These are phyloP conservation scores for Penaeus monodon DNA, from an alignment of 2,888 invertebrate species.

Conservation along the genomic window DNA sequence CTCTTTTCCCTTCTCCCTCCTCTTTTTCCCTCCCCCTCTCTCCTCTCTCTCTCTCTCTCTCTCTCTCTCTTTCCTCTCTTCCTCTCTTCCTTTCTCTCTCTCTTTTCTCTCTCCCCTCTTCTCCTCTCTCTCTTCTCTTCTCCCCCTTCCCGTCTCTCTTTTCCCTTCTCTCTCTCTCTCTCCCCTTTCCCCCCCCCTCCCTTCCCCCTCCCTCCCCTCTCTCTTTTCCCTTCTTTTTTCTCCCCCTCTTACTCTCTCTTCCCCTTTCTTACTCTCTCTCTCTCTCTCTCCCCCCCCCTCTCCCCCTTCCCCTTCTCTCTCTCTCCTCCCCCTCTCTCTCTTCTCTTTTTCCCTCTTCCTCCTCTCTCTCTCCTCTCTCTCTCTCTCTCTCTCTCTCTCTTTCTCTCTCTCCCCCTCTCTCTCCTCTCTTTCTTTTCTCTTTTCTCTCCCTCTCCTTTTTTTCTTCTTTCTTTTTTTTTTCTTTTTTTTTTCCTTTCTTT, in stretches of 20 bases:
- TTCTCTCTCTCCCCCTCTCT: slow-evolving; percentile 3
- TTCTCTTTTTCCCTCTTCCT: background rate
- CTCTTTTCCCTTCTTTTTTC: too few relatives aligned
- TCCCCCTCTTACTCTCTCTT: background rate
- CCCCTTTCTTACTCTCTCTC: background rate
- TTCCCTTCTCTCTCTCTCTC: slow-evolving; percentile 6
- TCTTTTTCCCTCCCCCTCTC: background rate
- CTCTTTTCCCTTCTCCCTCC: background rate
- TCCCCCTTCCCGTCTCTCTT: background rate
- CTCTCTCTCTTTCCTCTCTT: background rate
- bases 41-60: background rate
- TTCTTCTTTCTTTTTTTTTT: too few relatives aligned
- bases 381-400: too few relatives aligned
- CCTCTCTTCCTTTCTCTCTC: too few relatives aligned
- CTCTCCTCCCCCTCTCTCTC: background rate
- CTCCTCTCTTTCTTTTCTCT: background rate
- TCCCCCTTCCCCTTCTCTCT: background rate
- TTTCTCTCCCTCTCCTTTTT: too few relatives aligned
- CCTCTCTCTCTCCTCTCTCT: too few relatives aligned
- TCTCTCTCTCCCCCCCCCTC: background rate
- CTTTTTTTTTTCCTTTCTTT: background rate
- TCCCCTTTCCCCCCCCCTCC: background rate
- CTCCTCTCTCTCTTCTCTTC: background rate
- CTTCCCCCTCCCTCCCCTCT: background rate
- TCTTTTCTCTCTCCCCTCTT: background rate